Conservation (phyloP, 2,113 vertebrate genomes). For the Hydropotes inermis region DNA sequence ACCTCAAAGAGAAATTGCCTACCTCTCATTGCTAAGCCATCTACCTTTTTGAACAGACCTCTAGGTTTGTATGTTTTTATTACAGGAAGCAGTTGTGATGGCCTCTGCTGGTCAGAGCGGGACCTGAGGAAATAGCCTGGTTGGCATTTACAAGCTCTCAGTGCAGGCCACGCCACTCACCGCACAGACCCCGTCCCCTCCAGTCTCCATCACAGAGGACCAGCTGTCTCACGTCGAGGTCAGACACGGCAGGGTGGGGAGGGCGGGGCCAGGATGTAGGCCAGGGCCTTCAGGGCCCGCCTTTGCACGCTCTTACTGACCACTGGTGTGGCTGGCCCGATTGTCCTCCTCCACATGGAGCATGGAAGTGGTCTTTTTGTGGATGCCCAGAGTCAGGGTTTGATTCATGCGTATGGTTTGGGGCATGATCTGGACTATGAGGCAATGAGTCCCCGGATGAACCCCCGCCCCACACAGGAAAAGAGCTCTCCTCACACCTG, state of each 20-base stretch:
- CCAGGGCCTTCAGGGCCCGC: neutral
- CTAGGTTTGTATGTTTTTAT: neutral
- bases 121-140: neutral
- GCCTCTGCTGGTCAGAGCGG: neutral
- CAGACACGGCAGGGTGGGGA: rapidly evolving
- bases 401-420: neutral
- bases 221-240: neutral
- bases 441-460: neutral
- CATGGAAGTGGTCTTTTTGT: neutral
- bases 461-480: neutral
- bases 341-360: neutral
- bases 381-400: neutral
- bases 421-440: neutral
- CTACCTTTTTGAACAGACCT: neutral
- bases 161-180: neutral
- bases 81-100: neutral
- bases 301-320: too few species aligned
- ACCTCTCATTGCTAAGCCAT: neutral
- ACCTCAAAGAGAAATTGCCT: neutral
- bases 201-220: neutral
- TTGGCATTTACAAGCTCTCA: neutral
- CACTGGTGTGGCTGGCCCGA: rapidly evolving
- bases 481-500: neutral
- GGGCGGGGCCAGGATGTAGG: rapidly evolving
- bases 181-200: rapidly evolving